Base-by-base conservation (phyloP, 2,888 invertebrate species). In the Epinotia demarniana region DNA sequence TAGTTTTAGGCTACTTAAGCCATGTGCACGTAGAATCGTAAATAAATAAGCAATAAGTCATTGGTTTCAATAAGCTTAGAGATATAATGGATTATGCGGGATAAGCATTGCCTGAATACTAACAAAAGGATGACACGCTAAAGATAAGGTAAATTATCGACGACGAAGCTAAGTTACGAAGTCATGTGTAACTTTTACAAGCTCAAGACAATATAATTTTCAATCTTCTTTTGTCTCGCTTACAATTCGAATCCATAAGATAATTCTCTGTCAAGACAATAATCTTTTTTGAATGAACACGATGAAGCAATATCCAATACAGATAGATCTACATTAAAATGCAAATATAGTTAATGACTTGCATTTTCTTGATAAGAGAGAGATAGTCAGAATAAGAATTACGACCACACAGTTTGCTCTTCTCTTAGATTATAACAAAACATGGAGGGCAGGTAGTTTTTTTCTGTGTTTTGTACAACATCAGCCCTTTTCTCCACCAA, bases 261-360 rank as follows among this genome's bases (percentile, higher is more conserved):
- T 23, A 46, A 23, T 19, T 19, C 19, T 46, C 12, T 46, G 23
- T 46, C 58, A 58, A 58, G 58, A 70, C 58, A 64, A 57, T 39
- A 70, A 69, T 71, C 62, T 19, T 64, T 72, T 64, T 57, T 69
- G 55, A 66, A 66, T 72, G 57, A 69, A 39, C 53, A 33, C 16
- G 19, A 73, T 60, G 57, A 69, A 53, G 43, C 9, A 33, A 71
- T 71, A 53, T 71, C 43, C 70, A 71, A 71, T 75, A 75, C 60
- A 74, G 60, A 53, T 55, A 66, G 23, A 27, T 27, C n/a, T 39
- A 23, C 12, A 64, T 60, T 75, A 71, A 60, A 71, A 75, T 66
- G 55, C 71, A 75, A 61, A 75, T 53, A 71, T 71, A 71, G 60
- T 55, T 55, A 75, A 75, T 66, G 70, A 66, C 55, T 66, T 61